Evolutionary conservation across 2,113 vertebrate genomes (phyloP).

Genomic region (Ia io): DNA sequence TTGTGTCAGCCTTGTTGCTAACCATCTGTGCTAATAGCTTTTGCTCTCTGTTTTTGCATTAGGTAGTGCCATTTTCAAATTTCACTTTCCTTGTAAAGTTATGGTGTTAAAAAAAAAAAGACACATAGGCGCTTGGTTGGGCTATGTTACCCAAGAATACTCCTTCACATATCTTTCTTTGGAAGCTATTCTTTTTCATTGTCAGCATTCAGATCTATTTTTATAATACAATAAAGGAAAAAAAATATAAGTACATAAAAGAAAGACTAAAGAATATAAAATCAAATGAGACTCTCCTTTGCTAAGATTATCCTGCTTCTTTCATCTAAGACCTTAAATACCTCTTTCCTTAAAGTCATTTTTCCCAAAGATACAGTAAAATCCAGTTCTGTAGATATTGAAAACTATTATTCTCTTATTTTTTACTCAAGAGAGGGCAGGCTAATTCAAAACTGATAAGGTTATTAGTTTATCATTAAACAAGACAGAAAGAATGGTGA

Average conservation of each 20-base stretch:
- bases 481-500: neutral
- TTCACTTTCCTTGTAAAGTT: slow-evolving; percentile 25
- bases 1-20: slow-evolving; percentile 28
- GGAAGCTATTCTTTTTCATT: slow-evolving; percentile 21
- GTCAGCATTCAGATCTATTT: slow-evolving; percentile 19
- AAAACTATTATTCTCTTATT: neutral
- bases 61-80: slow-evolving; percentile 41
- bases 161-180: neutral
- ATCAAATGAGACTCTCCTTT: neutral
- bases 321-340: neutral
- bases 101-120: slow-evolving; percentile 41
- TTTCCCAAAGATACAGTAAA: neutral
- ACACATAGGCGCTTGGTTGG: neutral
- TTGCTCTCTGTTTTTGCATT: slow-evolving; percentile 8
- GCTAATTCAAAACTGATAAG: neutral
- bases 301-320: neutral
- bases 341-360: neutral
- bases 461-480: neutral
- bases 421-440: neutral
- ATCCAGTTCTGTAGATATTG: neutral
- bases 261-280: slow-evolving; percentile 34
- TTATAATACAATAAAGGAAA: neutral
- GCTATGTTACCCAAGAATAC: neutral
- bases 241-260: slow-evolving; percentile 42
- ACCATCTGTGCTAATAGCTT: slow-evolving; percentile 15